A percentile compares a stretch with the other conserved stretches of the same genome.
Evolutionary conservation across 2,888 invertebrate species (phyloP).

Genomic region (Melitaea athalia): DNA sequence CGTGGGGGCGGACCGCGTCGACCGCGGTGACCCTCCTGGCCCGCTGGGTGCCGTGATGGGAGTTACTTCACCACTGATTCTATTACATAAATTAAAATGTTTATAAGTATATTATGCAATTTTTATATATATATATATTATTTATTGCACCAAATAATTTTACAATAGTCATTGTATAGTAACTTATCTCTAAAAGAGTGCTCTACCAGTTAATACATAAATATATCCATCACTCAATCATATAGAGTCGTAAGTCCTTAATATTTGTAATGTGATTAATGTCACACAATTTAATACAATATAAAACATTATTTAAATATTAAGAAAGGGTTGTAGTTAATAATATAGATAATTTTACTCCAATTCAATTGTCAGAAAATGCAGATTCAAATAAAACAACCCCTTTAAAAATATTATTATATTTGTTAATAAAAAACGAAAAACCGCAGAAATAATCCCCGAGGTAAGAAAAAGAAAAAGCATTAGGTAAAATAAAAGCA

Average conservation of each 20-base stretch:
- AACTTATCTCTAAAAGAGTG: too few species aligned
- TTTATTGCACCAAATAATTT: too few species aligned
- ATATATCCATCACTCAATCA: too few species aligned
- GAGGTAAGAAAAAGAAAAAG: slow-evolving; percentile 26
- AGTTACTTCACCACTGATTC: slow-evolving; percentile 67
- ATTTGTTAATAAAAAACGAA: slow-evolving; percentile 23
- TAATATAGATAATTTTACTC: too few species aligned
- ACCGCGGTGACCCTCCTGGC: slow-evolving; percentile 87
- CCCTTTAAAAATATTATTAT: slow-evolving; percentile 16
- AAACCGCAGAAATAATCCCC: slow-evolving; percentile 26
- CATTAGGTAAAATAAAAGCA: slow-evolving; percentile 37
- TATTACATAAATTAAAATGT: slow-evolving; percentile 33
- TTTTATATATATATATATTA: not conserved
- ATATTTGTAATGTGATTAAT: too few species aligned
- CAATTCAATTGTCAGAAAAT: not conserved
- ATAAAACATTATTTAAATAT: too few species aligned
- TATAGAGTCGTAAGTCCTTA: too few species aligned
- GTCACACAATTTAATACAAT: too few species aligned
- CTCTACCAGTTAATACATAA: too few species aligned
- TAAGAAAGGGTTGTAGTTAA: too few species aligned
- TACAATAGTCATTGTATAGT: too few species aligned
- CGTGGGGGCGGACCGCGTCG: slow-evolving; percentile 90
- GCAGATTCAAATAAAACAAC: not conserved
- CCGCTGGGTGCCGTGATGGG: slow-evolving; percentile 53
- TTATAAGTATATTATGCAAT: not conserved